These are phyloP conservation scores for Neuroscelio doddi DNA, from an alignment of 2,888 invertebrate species.

Conservation along the genomic window DNA sequence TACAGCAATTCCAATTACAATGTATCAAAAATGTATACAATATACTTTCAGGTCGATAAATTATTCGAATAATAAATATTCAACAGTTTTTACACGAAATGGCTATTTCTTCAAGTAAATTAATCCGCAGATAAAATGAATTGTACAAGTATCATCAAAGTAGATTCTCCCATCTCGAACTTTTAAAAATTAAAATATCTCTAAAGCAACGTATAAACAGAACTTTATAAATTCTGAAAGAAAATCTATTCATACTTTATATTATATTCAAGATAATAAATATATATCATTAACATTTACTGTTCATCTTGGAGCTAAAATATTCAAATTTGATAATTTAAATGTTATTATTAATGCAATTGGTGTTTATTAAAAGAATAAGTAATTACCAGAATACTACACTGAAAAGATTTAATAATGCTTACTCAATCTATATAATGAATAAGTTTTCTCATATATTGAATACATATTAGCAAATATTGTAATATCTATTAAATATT, in stretches of 20 bases:
- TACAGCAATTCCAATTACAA: background rate
- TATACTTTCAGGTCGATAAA: conserved; percentile 7
- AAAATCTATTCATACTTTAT: background rate
- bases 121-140: conserved; percentile 18
- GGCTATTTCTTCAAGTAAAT: conserved; percentile 23
- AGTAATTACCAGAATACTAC: no score
- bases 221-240: background rate
- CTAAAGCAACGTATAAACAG: background rate
- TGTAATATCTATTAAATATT: no score
- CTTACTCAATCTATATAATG: no score
- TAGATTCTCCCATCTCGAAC: background rate
- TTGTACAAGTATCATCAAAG: conserved; percentile 11
- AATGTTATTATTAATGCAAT: no score
- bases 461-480: no score
- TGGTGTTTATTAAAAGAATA: no score
- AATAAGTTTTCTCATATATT: no score
- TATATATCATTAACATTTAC: no score
- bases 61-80: conserved; percentile 32
- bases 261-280: no score
- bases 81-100: conserved; percentile 23
- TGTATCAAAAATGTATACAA: background rate
- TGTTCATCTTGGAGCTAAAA: no score
- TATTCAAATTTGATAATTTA: no score
- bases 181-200: background rate
- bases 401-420: no score